Conservation (phyloP, 2,797 vertebrate genomes). For the Cuculus canorus region DNA sequence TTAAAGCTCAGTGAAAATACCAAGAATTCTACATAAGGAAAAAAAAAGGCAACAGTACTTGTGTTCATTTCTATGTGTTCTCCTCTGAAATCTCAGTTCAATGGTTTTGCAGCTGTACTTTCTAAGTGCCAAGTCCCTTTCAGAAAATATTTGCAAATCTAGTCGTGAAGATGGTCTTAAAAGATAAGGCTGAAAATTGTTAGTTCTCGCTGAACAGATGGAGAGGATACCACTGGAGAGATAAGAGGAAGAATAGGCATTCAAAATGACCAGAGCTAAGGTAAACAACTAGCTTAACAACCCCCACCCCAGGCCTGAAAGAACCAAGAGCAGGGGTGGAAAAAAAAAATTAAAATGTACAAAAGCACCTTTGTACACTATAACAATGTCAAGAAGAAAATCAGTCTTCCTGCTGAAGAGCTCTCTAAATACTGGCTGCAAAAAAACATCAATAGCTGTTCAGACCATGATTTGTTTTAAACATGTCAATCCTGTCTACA, state of each 20-base stretch:
- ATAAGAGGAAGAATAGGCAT: constrained; percentile 51
- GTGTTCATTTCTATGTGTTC: neutral
- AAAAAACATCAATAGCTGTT: neutral
- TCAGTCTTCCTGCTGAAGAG: neutral
- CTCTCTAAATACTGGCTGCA: neutral
- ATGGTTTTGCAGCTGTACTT: neutral
- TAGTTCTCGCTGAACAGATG: constrained; percentile 30
- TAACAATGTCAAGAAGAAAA: neutral
- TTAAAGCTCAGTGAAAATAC: neutral
- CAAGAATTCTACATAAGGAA: neutral
- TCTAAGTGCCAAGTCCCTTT: constrained; percentile 10
- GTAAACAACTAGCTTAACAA: constrained; percentile 18
- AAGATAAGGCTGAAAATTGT: constrained; percentile 53
- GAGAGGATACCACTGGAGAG: constrained; percentile 17
- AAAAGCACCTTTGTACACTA: neutral
- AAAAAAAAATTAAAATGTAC: neutral
- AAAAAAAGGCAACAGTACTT: neutral
- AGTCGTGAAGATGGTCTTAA: constrained; percentile 38
- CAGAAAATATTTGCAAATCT: constrained; percentile 50
- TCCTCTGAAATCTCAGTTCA: neutral
- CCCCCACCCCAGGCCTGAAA: neutral
- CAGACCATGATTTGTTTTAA: neutral
- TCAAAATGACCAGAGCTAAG: constrained; percentile 18
- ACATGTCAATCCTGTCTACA: neutral
- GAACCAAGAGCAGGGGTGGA: neutral